A percentile compares a stretch with the other conserved stretches of the same genome.
Evolutionary conservation across 1,140 invertebrate genomes (phyloP).

Genomic region (Trachymyrmex cornetzi): DNA sequence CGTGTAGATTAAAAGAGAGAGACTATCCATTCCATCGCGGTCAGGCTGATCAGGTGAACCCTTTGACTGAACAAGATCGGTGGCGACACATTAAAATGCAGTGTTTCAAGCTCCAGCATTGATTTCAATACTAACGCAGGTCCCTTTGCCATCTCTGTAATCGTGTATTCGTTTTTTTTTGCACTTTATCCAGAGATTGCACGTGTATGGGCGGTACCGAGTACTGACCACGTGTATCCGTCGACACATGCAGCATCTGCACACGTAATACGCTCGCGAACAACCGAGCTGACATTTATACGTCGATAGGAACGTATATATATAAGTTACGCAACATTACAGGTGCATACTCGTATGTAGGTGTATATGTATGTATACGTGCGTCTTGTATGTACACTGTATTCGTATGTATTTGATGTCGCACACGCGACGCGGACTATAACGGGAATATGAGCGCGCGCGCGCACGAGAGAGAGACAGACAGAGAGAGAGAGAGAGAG

Average conservation of each 20-base stretch:
- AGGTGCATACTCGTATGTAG: constrained; percentile 5
- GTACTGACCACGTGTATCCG: constrained; percentile 31
- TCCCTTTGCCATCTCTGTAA: background rate
- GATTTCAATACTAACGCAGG: constrained; percentile 20
- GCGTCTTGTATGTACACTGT: background rate
- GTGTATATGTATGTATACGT: constrained; percentile 1
- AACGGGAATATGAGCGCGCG: background rate
- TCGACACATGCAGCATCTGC: background rate
- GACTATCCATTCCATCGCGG: background rate
- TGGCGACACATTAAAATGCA: constrained; percentile 14
- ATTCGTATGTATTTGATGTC: background rate
- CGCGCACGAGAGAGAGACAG: too few relatives aligned
- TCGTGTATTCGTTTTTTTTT: background rate
- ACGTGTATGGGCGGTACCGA: constrained; percentile 4
- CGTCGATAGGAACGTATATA: background rate
- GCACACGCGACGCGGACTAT: constrained; percentile 26
- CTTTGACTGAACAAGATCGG: background rate
- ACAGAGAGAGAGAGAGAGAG: constrained; percentile 46
- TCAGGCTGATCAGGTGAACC: background rate
- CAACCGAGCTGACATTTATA: constrained; percentile 43
- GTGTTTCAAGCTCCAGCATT: background rate
- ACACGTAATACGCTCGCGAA: constrained; percentile 5
- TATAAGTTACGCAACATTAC: background rate
- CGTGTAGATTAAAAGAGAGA: constrained; percentile 40
- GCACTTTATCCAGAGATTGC: background rate